Evolutionary conservation across 2,888 invertebrate species (phyloP).

Genomic region (Pristionchus entomophagus): DNA sequence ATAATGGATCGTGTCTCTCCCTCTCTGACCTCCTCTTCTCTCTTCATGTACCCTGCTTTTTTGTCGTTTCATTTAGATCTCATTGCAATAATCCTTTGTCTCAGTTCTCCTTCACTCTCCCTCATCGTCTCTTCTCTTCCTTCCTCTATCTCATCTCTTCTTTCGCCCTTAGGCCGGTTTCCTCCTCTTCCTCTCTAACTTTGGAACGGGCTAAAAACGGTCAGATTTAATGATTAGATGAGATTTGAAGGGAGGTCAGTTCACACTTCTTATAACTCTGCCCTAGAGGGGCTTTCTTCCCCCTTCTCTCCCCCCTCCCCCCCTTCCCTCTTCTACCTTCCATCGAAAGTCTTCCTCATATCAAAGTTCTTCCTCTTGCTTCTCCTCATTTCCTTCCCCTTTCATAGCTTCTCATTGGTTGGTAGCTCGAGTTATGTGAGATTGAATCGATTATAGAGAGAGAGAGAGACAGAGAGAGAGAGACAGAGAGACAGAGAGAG

Average conservation of each 20-base stretch:
- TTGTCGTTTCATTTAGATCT: neutral
- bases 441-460: neutral
- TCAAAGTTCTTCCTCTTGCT: neutral
- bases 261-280: neutral
- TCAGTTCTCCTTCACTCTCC: neutral
- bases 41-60: conserved; percentile 25
- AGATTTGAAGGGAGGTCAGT: conserved; percentile 2
- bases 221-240: conserved; percentile 2
- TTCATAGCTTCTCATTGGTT: conserved; percentile 18
- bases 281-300: neutral
- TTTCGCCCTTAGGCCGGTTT: neutral
- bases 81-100: neutral
- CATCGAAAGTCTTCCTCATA: too few relatives aligned
- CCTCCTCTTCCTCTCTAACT: neutral
- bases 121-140: conserved; percentile 3
- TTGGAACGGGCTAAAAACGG: conserved; percentile 30
- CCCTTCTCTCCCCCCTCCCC: neutral
- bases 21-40: conserved; percentile 17
- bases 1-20: conserved; percentile 5
- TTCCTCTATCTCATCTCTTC: neutral
- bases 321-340: neutral
- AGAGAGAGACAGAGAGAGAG: too few relatives aligned
- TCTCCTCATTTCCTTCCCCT: conserved; percentile 1
- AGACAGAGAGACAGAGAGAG: too few relatives aligned
- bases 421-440: conserved; percentile 32